Evolutionary conservation across 1,140 invertebrate species (phyloP), one percentile per base, ranked within the genome.

Genomic region (Pentalonia nigronervosa): DNA sequence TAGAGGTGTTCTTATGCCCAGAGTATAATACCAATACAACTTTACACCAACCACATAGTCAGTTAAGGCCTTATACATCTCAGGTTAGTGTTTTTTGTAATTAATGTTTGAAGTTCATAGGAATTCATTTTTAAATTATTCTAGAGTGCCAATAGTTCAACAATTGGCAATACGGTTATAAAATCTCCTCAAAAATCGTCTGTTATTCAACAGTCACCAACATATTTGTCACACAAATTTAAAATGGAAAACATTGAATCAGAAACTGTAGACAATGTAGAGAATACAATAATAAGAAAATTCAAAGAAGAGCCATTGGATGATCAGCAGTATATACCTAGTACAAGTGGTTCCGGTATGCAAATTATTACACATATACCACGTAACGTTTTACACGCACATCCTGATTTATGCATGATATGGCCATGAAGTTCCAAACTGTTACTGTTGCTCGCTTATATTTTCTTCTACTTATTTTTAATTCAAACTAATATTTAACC

Each of bases 1-100:
- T 99, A 94, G 98, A 99, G 96, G 98, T 99, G 50, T 98, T 98
- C 95, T 96, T 99, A 88, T 99, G 98, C 96, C 98, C 98, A 60
- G 98, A 98, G 11, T 93, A 93, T 30, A 93, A 93, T 53, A 34
- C 90, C 45, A 83, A 48, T 56, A 30, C 91, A 56, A 23, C 81
- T 60, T 48, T 21, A 53, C 48, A 93, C 81, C 91, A 86, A 86
- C 91, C 91, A 34, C 91, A 93, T 45, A 56, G 91, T 53, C 91
- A 93, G 34, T 47, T 93, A 93, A 93, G 91, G 91, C 91, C 91
- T 0, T 93, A 93, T 56, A 86, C 84, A 53, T 30, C 91, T 56
- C 91, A 93, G 76, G 91, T 93, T 23, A 48, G 41, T 81, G 7
- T 91, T 47, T 0, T n/a, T 25, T 60, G 25, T 41, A 30, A 60